Evolutionary conservation across 2,113 vertebrate species (phyloP).

Genomic region (Rattus rattus): DNA sequence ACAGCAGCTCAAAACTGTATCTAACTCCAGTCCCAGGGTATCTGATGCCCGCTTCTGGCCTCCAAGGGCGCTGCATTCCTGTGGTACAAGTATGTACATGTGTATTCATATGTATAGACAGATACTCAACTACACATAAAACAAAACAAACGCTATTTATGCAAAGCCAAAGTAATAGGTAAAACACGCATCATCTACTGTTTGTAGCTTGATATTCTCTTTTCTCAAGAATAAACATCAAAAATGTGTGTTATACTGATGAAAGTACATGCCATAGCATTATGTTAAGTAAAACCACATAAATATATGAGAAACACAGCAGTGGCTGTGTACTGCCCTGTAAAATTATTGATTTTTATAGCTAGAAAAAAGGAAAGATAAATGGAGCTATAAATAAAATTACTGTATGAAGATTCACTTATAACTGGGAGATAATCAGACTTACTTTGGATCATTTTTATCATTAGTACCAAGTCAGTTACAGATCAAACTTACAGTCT

Average conservation of each 20-base stretch:
- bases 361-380: conserved; percentile 11
- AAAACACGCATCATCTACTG: not conserved
- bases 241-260: conserved; percentile 10
- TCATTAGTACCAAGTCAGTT: not conserved
- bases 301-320: conserved; percentile 16
- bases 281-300: not conserved
- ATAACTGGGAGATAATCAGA: not conserved
- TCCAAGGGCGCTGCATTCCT: not conserved
- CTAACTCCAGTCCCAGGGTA: not conserved
- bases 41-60: not conserved
- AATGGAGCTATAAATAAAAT: not conserved
- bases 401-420: not conserved
- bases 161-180: not conserved
- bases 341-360: conserved; percentile 5
- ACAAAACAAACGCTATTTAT: not conserved
- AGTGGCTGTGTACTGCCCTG: not conserved
- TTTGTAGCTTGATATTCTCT: not conserved
- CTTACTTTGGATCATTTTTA: conserved; percentile 46
- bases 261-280: conserved; percentile 14
- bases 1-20: not conserved
- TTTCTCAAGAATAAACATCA: conserved; percentile 30
- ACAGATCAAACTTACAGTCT: not conserved
- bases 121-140: not conserved
- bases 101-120: not conserved
- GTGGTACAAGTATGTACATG: not conserved